Evolutionary conservation across 2,797 vertebrate species (phyloP).

Genomic region (Synanceia verrucosa): DNA sequence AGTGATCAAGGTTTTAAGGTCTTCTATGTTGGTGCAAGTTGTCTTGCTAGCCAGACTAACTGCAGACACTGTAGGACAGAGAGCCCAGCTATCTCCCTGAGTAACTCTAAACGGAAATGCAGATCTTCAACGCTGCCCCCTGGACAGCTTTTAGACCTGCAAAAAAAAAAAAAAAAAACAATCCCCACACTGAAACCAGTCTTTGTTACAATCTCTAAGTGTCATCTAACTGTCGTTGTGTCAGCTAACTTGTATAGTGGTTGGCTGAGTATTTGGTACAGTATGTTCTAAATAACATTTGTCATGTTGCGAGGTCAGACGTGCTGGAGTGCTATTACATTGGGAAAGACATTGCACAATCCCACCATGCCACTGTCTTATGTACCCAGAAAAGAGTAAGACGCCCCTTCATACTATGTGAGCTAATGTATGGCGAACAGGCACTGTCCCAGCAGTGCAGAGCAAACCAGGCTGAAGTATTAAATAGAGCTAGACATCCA

Average conservation of each 20-base stretch:
- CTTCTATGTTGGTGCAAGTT: constrained; percentile 80
- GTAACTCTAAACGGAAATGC: constrained; percentile 71
- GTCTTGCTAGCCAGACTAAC: constrained; percentile 75
- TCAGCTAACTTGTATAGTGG: constrained; percentile 45
- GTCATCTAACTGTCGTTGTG: constrained; percentile 22
- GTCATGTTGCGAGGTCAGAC: constrained; percentile 39
- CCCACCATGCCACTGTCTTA: constrained; percentile 73
- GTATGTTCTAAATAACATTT: constrained; percentile 31
- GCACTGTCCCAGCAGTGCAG: constrained; percentile 84
- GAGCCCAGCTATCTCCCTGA: constrained; percentile 87
- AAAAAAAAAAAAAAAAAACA: too few relatives aligned
- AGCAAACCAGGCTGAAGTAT: constrained; percentile 52
- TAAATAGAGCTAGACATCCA: constrained; percentile 52
- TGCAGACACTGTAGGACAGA: constrained; percentile 79
- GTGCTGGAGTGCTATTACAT: constrained; percentile 73
- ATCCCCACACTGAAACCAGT: constrained; percentile 24
- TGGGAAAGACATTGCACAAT: constrained; percentile 83
- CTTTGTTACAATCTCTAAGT: constrained; percentile 66
- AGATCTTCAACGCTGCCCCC: constrained; percentile 46
- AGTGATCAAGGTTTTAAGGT: constrained; percentile 88
- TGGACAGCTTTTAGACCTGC: constrained; percentile 43
- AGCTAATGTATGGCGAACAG: constrained; percentile 50
- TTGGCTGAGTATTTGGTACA: constrained; percentile 58
- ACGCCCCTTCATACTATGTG: constrained; percentile 41
- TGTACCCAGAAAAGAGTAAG: constrained; percentile 65